Base-by-base conservation (phyloP, 2,113 vertebrate species). In the Montifringilla adamsi region DNA sequence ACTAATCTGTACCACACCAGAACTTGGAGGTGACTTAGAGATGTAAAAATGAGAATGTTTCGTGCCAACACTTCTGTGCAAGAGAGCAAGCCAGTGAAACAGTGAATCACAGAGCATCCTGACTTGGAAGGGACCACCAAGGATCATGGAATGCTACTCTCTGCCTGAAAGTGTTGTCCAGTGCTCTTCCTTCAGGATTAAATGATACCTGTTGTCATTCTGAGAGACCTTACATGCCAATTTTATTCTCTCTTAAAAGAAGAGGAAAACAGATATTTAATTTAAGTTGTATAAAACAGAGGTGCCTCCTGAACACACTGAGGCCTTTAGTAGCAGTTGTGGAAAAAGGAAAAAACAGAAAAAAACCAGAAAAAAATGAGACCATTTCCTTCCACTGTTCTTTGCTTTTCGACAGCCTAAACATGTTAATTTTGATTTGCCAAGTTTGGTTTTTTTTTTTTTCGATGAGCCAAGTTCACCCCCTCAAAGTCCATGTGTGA, bases 231-330 rank as follows among this genome's bases (percentile, higher is more conserved):
- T 46, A 49, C 27, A 64, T 55, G 17, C 22, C 15, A 11, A 2
- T 56, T 74, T 68, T 13, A 39, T 60, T 59, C 49, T 62, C 43
- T 64, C 9, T 37, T 53, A 50, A 53, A 73, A 74, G 37, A 60
- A 44, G n/a, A 58, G 52, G 12, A 63, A 63, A 80, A 3, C 0
- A 0, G 3, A 63, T 21, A 8, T 91, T 80, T 64, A 16, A 31
- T 49, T 81, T 43, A 33, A 85, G 35, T 52, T 35, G 19, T 16
- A 11, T 39, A 31, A 70, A 87, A 55, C 3, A 90, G 30, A 89
- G 19, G n/a, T 46, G 14, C 13, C 16, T 47, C 21, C 1, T 37
- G 49, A 35, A 72, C 4, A 15, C 30, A 27, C 4, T 0, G 1
- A 75, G 33, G 63, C 3, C 39, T 89, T 84, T 27, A 33, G 31